Base-by-base conservation (phyloP, 2,888 invertebrate species). In the Synergus laeviventris region DNA sequence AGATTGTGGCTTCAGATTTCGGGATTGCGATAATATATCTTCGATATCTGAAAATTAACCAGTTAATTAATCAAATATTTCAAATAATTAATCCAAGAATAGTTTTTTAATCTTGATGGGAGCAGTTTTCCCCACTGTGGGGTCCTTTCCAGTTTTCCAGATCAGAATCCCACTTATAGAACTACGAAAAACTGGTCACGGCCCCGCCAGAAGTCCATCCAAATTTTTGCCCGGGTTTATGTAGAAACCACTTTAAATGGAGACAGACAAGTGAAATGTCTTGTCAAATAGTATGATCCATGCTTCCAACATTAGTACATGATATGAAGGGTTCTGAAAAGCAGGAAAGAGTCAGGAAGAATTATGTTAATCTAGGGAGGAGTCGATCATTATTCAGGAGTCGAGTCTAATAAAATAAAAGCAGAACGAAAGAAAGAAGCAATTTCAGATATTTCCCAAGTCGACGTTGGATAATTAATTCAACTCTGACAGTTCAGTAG, bases 401-500 rank as follows among this genome's bases (percentile, higher is more conserved):
- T 49, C 9, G 70, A 21, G 31, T n/a, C n/a, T 31, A 0, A 31
- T 2, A 31, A 64, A 45, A 45, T 70, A 70, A 70, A 70, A 70
- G 49, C 18, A 38, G 31, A 61, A 31, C 39, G 16, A 45, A 70
- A 49, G 49, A 70, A 21, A 21, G 21, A 49, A 66, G 66, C 31
- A 70, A 70, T 70, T 70, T 70, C 45, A 70, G 31, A 70, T 70
- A 70, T 49, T 70, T 49, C 42, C 45, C 36, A 9, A 70, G 70
- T 70, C 24, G 70, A 49, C 31, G n/a, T 14, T 49, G 70, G 49
- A 70, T 70, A 70, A 70, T 70, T 70, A 70, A 49, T 70, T 70
- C 70, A 70, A 49, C 5, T 31, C 70, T 70, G 70, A 70, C 70
- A 70, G 70, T 36, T 70, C 9, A 24, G 66, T 49, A 66, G 66